Evolutionary conservation across 2,888 invertebrate species (phyloP), one percentile per base, ranked within the genome.

Genomic region (Peribatodes rhomboidaria): DNA sequence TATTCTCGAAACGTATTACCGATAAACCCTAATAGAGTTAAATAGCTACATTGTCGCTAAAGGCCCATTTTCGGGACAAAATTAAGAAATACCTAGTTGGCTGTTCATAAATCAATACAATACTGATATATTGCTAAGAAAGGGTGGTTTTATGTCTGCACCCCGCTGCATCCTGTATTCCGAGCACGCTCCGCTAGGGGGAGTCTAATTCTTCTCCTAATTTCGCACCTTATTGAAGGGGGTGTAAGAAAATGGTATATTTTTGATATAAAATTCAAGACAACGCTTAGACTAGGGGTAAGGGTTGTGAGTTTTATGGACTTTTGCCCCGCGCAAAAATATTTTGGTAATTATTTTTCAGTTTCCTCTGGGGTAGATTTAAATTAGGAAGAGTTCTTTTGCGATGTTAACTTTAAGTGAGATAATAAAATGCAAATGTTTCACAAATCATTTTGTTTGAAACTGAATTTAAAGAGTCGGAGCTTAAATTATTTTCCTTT

Each of bases 191-290:
- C 66, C 78, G 73, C 72, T 78, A 78, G 82, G 83, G 90, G 90
- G 89, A 87, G 85, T 84, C 88, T 91, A 92, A 92, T 92, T 91
- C 90, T 88, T 85, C 85, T 79, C 87, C 90, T 92, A 92, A 92
- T 91, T 92, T 93, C 86, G 85, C 89, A 92, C 91, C 92, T 90
- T 92, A 91, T 90, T 89, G 88, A 86, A 78, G 85, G 85, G 79
- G 83, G 67, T 82, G 81, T 81, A 87, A 86, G 88, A 87, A 88
- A 90, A 88, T 87, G 83, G 87, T 81, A 85, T 84, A 86, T 87
- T 87, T 72, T 89, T 84, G 79, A 84, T 82, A 80, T 76, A 80
- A 81, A 81, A 73, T 78, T 81, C 77, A 72, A 78, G 75, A 78
- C 80, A 80, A 81, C 78, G 78, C 74, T 77, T 77, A 71, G 72